Conservation (phyloP, 1,140 invertebrate genomes). For the Anastrepha ludens region DNA sequence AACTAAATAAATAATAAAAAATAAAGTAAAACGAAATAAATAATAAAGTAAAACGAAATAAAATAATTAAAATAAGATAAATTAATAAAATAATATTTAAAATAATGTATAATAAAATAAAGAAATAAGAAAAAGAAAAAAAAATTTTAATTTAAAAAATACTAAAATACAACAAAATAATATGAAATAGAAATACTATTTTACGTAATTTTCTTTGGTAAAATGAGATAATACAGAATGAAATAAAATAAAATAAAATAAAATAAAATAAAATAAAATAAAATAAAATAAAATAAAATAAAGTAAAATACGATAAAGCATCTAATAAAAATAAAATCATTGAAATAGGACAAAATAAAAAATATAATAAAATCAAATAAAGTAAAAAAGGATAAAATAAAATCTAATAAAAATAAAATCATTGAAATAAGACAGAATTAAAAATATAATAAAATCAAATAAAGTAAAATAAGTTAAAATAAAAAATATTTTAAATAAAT, state of each 20-base stretch:
- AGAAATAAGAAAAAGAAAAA: background rate
- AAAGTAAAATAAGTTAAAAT: too few relatives aligned
- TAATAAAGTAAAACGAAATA: background rate
- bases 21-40: too few relatives aligned
- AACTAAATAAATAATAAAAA: background rate
- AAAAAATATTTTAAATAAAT: too few relatives aligned
- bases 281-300: constrained; percentile 17
- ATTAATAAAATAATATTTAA: background rate
- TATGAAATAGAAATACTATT: background rate
- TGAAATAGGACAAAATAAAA: background rate
- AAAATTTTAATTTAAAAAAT: too few relatives aligned
- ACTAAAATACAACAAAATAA: background rate
- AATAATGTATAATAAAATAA: background rate
- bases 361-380: background rate
- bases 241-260: constrained; percentile 24
- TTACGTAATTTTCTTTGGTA: too few relatives aligned
- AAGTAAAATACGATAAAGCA: too few relatives aligned
- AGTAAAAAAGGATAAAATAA: background rate
- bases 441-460: constrained; percentile 12
- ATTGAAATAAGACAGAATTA: too few relatives aligned
- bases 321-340: background rate
- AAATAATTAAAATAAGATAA: background rate
- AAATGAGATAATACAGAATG: background rate
- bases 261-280: constrained; percentile 19
- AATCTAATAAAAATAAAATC: too few relatives aligned